phyloP scores from a whole-genome alignment of 2,113 vertebrate species.

The Dipodomys ordii region DNA sequence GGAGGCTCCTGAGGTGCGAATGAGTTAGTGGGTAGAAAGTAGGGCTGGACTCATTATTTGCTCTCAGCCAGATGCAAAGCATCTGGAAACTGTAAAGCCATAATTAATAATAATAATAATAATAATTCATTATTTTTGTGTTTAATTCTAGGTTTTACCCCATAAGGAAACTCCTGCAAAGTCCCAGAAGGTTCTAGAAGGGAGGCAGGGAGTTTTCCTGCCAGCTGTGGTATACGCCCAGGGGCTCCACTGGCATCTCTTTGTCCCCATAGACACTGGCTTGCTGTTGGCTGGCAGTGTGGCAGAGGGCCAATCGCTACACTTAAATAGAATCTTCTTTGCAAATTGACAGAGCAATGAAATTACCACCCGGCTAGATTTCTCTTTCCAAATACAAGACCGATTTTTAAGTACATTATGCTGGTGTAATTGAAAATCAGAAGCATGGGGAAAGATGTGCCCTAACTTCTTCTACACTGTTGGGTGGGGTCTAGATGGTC shows the following conservation, averaged over 20 bases:
- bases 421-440: constrained; percentile 73
- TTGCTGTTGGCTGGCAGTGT: constrained; percentile 56
- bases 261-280: constrained; percentile 58
- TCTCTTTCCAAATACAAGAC: constrained; percentile 76
- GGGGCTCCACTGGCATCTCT: constrained; percentile 40
- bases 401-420: constrained; percentile 75
- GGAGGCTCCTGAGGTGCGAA: neutral
- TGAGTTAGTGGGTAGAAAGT: neutral
- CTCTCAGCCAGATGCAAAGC: neutral
- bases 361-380: constrained; percentile 78
- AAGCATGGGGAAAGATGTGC: neutral
- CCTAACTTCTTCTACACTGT: neutral
- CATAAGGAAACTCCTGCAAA: neutral
- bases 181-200: neutral
- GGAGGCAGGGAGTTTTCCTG: neutral
- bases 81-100: neutral
- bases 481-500: too few species aligned
- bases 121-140: neutral
- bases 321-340: constrained; percentile 78
- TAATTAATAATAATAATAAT: neutral
- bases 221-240: neutral
- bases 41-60: neutral
- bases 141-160: constrained; percentile 12
- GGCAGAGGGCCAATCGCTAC: constrained; percentile 62
- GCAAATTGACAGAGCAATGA: constrained; percentile 74